A percentile compares a stretch with the other conserved stretches of the same genome.
Conservation (phyloP, 2,888 invertebrate genomes). For the Drosophila nr. fundita region DNA sequence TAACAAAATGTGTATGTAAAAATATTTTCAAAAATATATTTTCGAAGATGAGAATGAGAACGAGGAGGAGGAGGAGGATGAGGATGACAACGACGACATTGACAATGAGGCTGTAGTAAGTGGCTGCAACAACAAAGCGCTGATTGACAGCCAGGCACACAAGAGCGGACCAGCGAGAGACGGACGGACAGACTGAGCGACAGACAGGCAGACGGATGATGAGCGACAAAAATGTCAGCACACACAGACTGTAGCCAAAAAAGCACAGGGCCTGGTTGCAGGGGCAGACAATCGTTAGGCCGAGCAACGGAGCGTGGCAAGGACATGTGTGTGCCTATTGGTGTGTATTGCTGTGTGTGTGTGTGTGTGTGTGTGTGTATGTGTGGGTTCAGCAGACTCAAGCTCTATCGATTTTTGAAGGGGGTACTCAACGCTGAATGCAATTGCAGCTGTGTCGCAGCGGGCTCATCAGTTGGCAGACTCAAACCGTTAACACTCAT, state of each 20-base stretch:
- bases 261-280: conserved; percentile 3
- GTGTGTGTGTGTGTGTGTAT: background rate
- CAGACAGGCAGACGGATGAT: conserved; percentile 7
- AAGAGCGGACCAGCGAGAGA: conserved; percentile 34
- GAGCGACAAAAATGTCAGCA: conserved; percentile 33
- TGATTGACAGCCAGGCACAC: conserved; percentile 71
- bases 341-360: background rate
- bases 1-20: conserved; percentile 60
- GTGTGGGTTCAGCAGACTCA: conserved; percentile 25
- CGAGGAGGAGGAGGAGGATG: conserved; percentile 23
- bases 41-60: conserved; percentile 27
- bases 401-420: conserved; percentile 56
- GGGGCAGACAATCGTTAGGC: conserved; percentile 66
- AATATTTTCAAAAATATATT: conserved; percentile 53
- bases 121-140: conserved; percentile 76
- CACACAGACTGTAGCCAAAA: conserved; percentile 9
- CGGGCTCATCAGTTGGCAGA: conserved; percentile 28
- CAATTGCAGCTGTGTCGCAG: conserved; percentile 57
- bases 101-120: conserved; percentile 76
- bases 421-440: conserved; percentile 32
- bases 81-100: conserved; percentile 55
- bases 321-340: conserved; percentile 59
- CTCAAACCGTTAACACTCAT: conserved; percentile 29
- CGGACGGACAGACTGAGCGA: background rate
- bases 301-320: conserved; percentile 70